phyloP scores from a whole-genome alignment of 2,888 invertebrate species.

The Amphipyra tragopoginis region DNA sequence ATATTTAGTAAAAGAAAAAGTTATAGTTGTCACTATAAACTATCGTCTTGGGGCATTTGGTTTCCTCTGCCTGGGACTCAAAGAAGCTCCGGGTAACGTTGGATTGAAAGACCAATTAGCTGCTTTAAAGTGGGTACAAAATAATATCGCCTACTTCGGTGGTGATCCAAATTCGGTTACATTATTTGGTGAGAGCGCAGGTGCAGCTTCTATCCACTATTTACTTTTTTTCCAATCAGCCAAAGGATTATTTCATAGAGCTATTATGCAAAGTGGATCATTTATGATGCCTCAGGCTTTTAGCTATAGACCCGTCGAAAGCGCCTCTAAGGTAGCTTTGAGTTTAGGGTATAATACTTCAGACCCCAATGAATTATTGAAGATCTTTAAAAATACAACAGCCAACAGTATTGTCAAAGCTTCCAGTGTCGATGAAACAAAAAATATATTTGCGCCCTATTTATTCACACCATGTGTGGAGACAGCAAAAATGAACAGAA shows the following conservation, averaged over 20 bases:
- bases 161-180: slow-evolving; percentile 73
- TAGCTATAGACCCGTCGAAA: slow-evolving; percentile 54
- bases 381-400: slow-evolving; percentile 60
- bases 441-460: slow-evolving; percentile 54
- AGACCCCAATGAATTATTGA: slow-evolving; percentile 60
- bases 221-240: slow-evolving; percentile 65
- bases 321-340: slow-evolving; percentile 55
- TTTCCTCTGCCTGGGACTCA: slow-evolving; percentile 68
- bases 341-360: slow-evolving; percentile 61
- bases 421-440: slow-evolving; percentile 47
- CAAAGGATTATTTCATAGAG: slow-evolving; percentile 68
- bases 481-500: slow-evolving; percentile 22
- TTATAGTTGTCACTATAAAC: slow-evolving; percentile 72
- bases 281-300: slow-evolving; percentile 59
- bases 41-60: slow-evolving; percentile 73
- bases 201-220: slow-evolving; percentile 62
- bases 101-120: slow-evolving; percentile 74
- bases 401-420: slow-evolving; percentile 59
- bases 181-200: slow-evolving; percentile 72
- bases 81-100: slow-evolving; percentile 70
- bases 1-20: slow-evolving; percentile 65
- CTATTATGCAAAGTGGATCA: slow-evolving; percentile 69
- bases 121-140: slow-evolving; percentile 72
- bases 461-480: slow-evolving; percentile 64
- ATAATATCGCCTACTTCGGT: slow-evolving; percentile 70